Conservation (phyloP, 2,888 invertebrate genomes). For the Sphecodes monilicornis region DNA sequence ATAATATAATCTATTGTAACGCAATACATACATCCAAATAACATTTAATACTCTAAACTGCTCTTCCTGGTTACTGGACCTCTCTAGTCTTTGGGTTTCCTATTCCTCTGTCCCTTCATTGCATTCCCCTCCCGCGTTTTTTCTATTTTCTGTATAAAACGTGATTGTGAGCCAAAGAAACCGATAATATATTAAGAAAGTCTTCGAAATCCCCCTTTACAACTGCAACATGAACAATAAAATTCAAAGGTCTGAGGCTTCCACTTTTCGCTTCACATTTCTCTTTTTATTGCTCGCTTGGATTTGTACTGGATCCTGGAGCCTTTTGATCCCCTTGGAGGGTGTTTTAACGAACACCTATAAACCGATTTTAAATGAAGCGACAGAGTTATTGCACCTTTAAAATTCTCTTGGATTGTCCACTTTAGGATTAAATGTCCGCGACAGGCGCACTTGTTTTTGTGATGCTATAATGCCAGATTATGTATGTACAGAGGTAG, state of each 20-base stretch:
- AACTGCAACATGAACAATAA: neutral
- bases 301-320: too few relatives aligned
- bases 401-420: neutral
- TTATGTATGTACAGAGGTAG: neutral
- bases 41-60: too few relatives aligned
- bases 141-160: neutral
- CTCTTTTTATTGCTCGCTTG: neutral
- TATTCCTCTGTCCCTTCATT: too few relatives aligned
- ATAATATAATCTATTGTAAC: too few relatives aligned
- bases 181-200: neutral
- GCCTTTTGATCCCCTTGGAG: too few relatives aligned
- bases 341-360: neutral
- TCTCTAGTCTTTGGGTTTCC: too few relatives aligned
- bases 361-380: neutral
- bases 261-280: neutral
- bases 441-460: neutral
- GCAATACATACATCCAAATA: too few relatives aligned
- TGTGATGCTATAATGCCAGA: neutral
- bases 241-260: neutral
- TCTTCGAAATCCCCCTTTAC: neutral
- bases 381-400: neutral
- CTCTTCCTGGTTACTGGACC: too few relatives aligned
- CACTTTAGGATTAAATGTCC: neutral
- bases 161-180: neutral
- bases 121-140: too few relatives aligned